phyloP scores from a whole-genome alignment of 2,113 vertebrate genomes.

The Beaufortia kweichowensis region DNA sequence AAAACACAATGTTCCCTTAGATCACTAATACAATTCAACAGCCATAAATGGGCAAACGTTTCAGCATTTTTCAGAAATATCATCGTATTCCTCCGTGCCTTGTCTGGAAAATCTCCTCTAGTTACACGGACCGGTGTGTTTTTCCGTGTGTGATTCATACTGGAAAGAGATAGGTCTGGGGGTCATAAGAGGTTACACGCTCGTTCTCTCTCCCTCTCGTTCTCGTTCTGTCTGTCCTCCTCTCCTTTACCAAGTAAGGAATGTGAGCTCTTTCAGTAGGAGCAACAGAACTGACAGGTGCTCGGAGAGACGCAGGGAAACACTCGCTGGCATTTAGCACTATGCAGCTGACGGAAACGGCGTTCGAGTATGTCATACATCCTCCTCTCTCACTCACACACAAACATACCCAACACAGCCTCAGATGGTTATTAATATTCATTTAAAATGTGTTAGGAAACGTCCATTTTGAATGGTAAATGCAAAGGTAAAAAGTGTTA shows the following conservation, averaged over 20 bases:
- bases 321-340: conserved; percentile 68
- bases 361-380: conserved; percentile 37
- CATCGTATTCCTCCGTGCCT: conserved; percentile 25
- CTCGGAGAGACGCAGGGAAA: conserved; percentile 59
- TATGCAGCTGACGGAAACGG: conserved; percentile 63
- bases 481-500: not conserved
- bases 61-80: conserved; percentile 1
- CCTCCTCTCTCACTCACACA: conserved; percentile 39
- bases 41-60: conserved; percentile 26
- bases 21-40: not conserved
- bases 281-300: conserved; percentile 70
- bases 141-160: conserved; percentile 51
- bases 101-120: conserved; percentile 27
- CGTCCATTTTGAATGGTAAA: too few relatives aligned
- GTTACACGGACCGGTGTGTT: not conserved
- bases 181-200: conserved; percentile 53
- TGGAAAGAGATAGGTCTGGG: conserved; percentile 37
- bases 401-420: not conserved
- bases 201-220: conserved; percentile 43
- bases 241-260: conserved; percentile 68
- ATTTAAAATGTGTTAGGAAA: too few relatives aligned
- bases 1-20: conserved; percentile 30
- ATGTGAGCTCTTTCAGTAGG: conserved; percentile 57
- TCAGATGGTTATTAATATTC: not conserved
- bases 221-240: conserved; percentile 50